Evolutionary conservation across 2,113 vertebrate genomes (phyloP).

Genomic region (Lophochroa leadbeateri): DNA sequence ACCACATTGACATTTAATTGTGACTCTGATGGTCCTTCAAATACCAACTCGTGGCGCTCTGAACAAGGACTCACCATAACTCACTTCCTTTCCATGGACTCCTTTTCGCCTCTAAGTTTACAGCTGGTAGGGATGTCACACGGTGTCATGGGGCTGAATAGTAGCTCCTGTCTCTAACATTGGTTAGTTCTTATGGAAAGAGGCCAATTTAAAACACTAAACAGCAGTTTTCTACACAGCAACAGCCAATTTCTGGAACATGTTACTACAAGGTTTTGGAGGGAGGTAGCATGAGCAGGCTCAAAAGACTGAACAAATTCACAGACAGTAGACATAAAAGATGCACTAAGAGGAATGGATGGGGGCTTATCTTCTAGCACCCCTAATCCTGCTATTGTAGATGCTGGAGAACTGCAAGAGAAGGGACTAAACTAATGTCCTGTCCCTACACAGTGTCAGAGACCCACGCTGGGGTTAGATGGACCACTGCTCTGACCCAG

Average conservation of each 20-base stretch:
- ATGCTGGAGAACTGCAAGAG: background rate
- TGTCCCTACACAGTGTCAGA: background rate
- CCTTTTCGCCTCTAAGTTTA: background rate
- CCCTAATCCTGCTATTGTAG: background rate
- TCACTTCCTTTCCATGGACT: background rate
- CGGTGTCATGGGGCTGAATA: accelerated
- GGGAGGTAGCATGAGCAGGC: background rate
- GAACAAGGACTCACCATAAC: background rate
- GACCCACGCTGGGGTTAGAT: background rate
- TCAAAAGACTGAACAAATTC: background rate
- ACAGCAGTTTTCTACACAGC: background rate
- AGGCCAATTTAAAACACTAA: background rate
- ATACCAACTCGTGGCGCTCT: background rate
- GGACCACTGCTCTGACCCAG: background rate
- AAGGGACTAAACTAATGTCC: background rate
- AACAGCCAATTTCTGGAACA: background rate
- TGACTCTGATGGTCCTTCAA: background rate
- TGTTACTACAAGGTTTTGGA: background rate
- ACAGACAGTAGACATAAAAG: background rate
- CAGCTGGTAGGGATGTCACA: background rate
- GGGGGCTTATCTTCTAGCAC: background rate
- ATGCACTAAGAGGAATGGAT: too few species aligned
- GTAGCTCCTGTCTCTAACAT: background rate
- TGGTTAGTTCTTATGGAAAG: background rate
- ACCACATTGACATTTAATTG: accelerated